phyloP scores from a whole-genome alignment of 2,113 vertebrate species.

The Leptocoma aspasia region DNA sequence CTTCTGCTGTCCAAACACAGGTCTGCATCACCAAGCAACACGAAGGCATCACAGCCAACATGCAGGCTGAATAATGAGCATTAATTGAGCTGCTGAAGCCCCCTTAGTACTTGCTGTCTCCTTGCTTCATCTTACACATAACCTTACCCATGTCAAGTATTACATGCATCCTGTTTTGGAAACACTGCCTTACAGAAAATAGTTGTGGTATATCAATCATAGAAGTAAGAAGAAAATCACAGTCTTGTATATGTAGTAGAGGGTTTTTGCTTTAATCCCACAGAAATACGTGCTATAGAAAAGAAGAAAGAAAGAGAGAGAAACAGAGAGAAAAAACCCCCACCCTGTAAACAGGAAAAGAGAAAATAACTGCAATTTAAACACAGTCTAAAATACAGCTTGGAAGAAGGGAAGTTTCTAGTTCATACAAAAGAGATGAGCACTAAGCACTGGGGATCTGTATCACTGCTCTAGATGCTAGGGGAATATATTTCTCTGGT shows the following conservation, averaged over 20 bases:
- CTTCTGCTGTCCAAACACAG: not conserved
- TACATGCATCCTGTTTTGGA: not conserved
- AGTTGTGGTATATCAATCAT: not conserved
- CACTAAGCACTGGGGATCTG: not conserved
- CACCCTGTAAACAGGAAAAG: not conserved
- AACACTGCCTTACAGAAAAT: not conserved
- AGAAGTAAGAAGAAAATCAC: not conserved
- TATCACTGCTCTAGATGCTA: not conserved
- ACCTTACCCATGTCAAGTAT: not conserved
- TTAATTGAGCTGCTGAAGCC: not conserved
- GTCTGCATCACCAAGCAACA: not conserved
- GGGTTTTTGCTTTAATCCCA: not conserved
- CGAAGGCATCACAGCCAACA: not conserved
- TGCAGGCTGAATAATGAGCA: not conserved
- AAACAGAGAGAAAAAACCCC: fast-evolving
- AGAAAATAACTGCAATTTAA: not conserved
- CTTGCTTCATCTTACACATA: not conserved
- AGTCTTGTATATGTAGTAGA: not conserved
- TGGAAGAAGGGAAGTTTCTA: not conserved
- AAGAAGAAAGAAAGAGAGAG: not conserved
- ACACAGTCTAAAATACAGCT: not conserved
- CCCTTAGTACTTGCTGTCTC: not conserved
- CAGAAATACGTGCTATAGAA: not conserved
- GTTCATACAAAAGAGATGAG: not conserved
- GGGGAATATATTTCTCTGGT: not conserved